phyloP scores from a whole-genome alignment of 2,113 vertebrate genomes.

The Oreamnos americanus region DNA sequence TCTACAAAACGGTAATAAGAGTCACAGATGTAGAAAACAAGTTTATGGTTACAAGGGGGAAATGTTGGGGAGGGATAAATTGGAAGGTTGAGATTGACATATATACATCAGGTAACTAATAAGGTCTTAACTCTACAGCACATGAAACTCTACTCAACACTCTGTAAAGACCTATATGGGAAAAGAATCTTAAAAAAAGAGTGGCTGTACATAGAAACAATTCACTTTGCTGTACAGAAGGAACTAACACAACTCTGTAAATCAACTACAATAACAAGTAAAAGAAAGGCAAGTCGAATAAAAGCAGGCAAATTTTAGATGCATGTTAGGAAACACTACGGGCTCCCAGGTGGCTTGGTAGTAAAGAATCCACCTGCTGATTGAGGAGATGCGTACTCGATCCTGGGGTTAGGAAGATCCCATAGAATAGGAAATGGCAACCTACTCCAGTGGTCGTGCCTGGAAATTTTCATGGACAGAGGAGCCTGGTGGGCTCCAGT shows the following conservation, averaged over 20 bases:
- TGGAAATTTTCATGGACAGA: background rate
- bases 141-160: background rate
- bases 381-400: fast-evolving
- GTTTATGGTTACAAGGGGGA: background rate
- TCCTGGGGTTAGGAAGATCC: background rate
- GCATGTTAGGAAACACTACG: background rate
- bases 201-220: background rate
- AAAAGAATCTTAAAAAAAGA: background rate
- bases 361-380: background rate
- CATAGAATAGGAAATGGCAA: background rate
- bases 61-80: background rate
- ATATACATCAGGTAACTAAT: background rate
- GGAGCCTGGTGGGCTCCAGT: background rate
- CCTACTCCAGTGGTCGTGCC: background rate
- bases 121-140: background rate
- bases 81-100: background rate
- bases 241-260: background rate
- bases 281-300: background rate
- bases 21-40: background rate
- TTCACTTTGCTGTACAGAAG: background rate
- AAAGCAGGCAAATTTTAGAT: background rate
- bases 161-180: background rate
- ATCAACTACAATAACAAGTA: background rate
- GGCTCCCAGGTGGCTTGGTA: background rate
- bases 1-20: background rate